A percentile compares a stretch with the other conserved stretches of the same genome.
Evolutionary conservation across 2,888 invertebrate species (phyloP).

Genomic region (Exocentrus adspersus): DNA sequence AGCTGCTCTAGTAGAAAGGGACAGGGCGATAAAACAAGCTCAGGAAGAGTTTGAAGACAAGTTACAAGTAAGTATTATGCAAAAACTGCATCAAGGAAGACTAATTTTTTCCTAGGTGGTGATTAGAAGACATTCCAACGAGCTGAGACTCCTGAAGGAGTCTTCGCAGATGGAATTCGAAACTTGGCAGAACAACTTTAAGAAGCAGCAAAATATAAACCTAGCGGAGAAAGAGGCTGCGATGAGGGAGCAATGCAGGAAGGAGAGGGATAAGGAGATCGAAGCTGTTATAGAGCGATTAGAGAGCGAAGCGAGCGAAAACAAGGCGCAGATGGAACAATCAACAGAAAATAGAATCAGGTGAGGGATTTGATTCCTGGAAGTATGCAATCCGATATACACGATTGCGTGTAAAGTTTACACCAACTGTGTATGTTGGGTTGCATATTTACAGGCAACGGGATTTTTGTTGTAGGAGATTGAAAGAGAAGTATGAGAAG

Average conservation of each 20-base stretch:
- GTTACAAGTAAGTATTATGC: constrained; percentile 57
- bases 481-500: constrained; percentile 80
- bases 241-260: constrained; percentile 75
- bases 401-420: no score
- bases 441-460: background rate
- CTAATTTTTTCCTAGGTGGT: constrained; percentile 51
- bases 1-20: constrained; percentile 63
- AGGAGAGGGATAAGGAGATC: constrained; percentile 82
- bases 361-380: constrained; percentile 44
- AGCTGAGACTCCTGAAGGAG: constrained; percentile 69
- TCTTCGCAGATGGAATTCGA: constrained; percentile 72
- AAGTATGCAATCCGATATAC: no score
- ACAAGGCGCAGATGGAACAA: constrained; percentile 71
- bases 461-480: constrained; percentile 66
- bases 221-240: constrained; percentile 74
- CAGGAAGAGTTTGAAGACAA: constrained; percentile 66
- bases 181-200: constrained; percentile 71
- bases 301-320: constrained; percentile 73
- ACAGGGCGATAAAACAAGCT: constrained; percentile 63
- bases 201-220: constrained; percentile 69
- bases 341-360: constrained; percentile 66
- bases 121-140: constrained; percentile 65
- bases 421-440: no score
- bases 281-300: constrained; percentile 77
- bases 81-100: background rate